Base-by-base conservation (phyloP, 2,113 vertebrate genomes). In the Macrotus californicus region DNA sequence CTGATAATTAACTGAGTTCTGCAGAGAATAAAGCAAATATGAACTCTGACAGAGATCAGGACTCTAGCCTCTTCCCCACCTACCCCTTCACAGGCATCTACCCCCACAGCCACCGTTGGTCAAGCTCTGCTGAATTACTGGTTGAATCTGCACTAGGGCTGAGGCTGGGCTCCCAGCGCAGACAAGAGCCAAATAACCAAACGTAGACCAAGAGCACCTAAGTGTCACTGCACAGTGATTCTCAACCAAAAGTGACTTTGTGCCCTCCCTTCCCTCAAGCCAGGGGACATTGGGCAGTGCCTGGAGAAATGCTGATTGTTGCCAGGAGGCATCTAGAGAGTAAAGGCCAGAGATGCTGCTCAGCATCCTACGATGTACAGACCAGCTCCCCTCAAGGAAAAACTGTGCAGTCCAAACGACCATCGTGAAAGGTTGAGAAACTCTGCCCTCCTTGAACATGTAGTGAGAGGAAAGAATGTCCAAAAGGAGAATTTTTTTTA, bases 31-130 rank as follows among this genome's bases (percentile, higher is more conserved):
- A 50, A 48, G 15, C 73, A 83, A 67, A 93, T 29, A 43, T 5
- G 64, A 34, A 91, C 64, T 94, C 79, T 92, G 46, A n/a, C 31
- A 90, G 36, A 52, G 29, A 12, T 46, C 39, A 41, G 73, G 85
- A 67, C 59, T 70, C 41, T 54, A 36, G 24, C 39, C 34, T 75
- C 14, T 12, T 48, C 39, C 8, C 81, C 26, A 73, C 34, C 21
- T 9, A 79, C 24, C 6, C 11, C 21, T 39, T 46, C 61, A 16
- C 48, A 73, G 79, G 46, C 34, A 52, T 86, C 34, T 41, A 4
- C 21, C 76, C 26, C 54, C 31, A 66, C 5, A 34, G 6, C 6
- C 29, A 9, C 22, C 72, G 29, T 15, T 5, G 50, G 22, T 4
- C 76, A 79, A 67, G 19, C 22, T 61, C 43, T 48, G 16, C 41